Percentiles rank a stretch among this genome's conserved stretches.
Conservation (phyloP, 2,113 vertebrate species). For the Semnopithecus entellus region DNA sequence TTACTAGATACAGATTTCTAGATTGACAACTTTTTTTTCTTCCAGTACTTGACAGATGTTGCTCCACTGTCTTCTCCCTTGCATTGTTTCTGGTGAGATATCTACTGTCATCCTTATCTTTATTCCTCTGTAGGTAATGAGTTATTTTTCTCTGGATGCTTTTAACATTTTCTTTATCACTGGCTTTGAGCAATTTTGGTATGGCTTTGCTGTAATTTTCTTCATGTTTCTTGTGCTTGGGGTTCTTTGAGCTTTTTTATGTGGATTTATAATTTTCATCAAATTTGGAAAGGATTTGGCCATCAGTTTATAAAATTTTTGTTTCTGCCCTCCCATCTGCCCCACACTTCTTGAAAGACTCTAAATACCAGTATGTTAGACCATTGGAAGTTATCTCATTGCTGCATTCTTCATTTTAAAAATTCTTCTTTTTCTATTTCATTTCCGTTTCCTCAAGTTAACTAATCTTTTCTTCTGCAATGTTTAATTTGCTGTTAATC, state of each 20-base stretch:
- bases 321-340: background rate
- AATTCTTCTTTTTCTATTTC: background rate
- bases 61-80: background rate
- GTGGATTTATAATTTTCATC: background rate
- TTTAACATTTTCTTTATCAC: background rate
- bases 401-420: background rate
- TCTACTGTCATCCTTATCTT: background rate
- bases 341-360: background rate
- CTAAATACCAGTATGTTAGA: background rate
- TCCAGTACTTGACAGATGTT: background rate
- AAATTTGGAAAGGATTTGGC: background rate
- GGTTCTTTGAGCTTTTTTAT: background rate
- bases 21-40: background rate
- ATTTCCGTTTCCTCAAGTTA: background rate
- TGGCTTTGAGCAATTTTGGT: background rate
- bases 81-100: background rate
- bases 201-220: background rate
- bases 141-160: background rate
- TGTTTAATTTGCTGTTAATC: background rate
- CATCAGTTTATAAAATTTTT: background rate
- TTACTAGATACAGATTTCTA: background rate
- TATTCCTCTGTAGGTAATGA: background rate
- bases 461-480: background rate
- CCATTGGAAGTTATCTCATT: background rate
- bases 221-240: background rate